A percentile compares a stretch with the other conserved stretches of the same genome.
phyloP scores from a whole-genome alignment of 2,797 vertebrate species.

The Knipowitschia caucasica region DNA sequence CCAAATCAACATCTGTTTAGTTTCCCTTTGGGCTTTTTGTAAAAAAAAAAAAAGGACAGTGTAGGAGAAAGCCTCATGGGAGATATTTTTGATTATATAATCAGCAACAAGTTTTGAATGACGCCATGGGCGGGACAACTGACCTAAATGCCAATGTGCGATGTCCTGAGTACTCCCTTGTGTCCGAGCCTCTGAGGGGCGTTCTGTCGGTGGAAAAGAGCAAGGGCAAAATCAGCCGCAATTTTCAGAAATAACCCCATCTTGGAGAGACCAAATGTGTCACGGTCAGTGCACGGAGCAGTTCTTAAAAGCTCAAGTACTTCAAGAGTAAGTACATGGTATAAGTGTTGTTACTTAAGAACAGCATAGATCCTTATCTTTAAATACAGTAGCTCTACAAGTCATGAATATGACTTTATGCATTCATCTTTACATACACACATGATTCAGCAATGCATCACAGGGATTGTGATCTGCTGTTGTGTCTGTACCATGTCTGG shows the following conservation, averaged over 20 bases:
- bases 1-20: slow-evolving; percentile 14
- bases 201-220: not conserved
- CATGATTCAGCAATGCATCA: too few relatives aligned
- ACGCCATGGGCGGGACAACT: not conserved
- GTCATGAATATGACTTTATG: too few relatives aligned
- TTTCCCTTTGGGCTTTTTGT: slow-evolving; percentile 9
- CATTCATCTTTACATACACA: too few relatives aligned
- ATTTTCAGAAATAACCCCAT: slow-evolving; percentile 3
- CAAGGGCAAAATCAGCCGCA: slow-evolving; percentile 4
- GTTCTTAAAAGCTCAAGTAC: not conserved
- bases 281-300: not conserved
- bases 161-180: slow-evolving; percentile 1
- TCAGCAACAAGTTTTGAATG: slow-evolving; percentile 3
- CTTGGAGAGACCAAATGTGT: slow-evolving; percentile 2
- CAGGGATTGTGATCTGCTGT: too few relatives aligned
- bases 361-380: not conserved
- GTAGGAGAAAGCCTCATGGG: slow-evolving; percentile 1
- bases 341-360: not conserved
- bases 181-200: slow-evolving; percentile 1
- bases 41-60: not conserved
- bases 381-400: not conserved
- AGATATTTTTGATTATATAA: slow-evolving; percentile 9
- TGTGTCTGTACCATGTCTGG: too few relatives aligned
- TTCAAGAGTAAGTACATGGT: not conserved
- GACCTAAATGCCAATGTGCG: not conserved